A percentile compares a stretch with the other conserved stretches of the same genome.
phyloP scores from a whole-genome alignment of 2,888 invertebrate species.

The Taenaris catops region DNA sequence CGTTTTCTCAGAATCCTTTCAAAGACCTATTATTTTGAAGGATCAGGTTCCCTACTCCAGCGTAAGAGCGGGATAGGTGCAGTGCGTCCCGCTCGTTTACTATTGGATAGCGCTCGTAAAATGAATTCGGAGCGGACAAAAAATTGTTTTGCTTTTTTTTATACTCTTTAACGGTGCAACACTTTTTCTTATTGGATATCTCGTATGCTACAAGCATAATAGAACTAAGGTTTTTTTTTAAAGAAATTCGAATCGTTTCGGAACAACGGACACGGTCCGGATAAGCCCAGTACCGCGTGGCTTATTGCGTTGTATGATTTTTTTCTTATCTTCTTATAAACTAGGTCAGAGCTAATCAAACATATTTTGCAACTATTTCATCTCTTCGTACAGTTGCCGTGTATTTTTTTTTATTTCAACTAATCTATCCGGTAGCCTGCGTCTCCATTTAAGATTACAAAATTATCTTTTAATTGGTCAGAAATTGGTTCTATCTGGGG shows the following conservation, averaged over 20 bases:
- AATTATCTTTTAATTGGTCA: slow-evolving; percentile 68
- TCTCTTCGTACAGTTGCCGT: too few species aligned
- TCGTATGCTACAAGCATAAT: too few species aligned
- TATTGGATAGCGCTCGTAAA: slow-evolving; percentile 72
- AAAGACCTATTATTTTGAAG: slow-evolving; percentile 48
- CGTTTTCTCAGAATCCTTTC: slow-evolving; percentile 57
- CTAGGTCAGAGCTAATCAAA: slow-evolving; percentile 41
- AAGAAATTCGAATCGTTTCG: slow-evolving; percentile 2
- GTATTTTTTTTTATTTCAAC: neutral
- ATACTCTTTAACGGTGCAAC: slow-evolving; percentile 25
- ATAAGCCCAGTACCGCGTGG: slow-evolving; percentile 18
- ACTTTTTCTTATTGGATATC: slow-evolving; percentile 49
- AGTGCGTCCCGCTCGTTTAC: slow-evolving; percentile 52
- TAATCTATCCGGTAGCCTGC: slow-evolving; percentile 12
- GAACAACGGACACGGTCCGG: neutral
- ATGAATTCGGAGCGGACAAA: slow-evolving; percentile 63
- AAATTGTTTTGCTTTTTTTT: slow-evolving; percentile 75
- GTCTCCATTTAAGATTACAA: slow-evolving; percentile 33
- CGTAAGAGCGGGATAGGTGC: slow-evolving; percentile 35
- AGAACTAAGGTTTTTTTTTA: too few species aligned
- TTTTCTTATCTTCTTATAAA: slow-evolving; percentile 50
- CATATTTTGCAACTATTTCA: slow-evolving; percentile 38
- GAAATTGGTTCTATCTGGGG: slow-evolving; percentile 64
- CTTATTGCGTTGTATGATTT: slow-evolving; percentile 46
- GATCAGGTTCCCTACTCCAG: slow-evolving; percentile 52